A percentile compares a stretch with the other conserved stretches of the same genome.
phyloP scores from a whole-genome alignment of 35 echinoderm and acorn worm genomes.

The Amphiura filiformis region DNA sequence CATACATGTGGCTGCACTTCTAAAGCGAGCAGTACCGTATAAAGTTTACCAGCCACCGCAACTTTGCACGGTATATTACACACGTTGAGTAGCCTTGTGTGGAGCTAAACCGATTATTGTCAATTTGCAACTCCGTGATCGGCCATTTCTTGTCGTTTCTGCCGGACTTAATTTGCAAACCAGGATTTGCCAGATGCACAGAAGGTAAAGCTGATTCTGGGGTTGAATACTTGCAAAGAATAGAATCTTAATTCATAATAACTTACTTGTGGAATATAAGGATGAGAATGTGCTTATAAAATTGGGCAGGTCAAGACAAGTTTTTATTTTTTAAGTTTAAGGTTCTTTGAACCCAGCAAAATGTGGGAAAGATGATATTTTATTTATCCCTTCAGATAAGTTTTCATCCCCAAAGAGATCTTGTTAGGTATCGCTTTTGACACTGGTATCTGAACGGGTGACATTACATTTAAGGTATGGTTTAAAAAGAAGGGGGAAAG shows the following conservation, averaged over 20 bases:
- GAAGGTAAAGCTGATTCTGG: not conserved
- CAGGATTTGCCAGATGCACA: not conserved
- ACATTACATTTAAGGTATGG: too few species aligned
- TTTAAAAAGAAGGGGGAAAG: too few species aligned
- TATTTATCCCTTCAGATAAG: too few species aligned
- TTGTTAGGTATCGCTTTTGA: too few species aligned
- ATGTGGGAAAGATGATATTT: not conserved
- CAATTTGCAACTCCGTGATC: not conserved
- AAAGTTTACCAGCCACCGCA: not conserved
- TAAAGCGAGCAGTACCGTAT: not conserved
- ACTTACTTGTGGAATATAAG: not conserved
- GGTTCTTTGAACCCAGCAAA: not conserved
- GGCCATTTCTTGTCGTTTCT: not conserved
- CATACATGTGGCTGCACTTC: not conserved
- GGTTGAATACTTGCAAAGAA: not conserved
- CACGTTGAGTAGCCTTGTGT: not conserved
- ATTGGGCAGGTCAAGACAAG: not conserved
- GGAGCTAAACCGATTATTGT: not conserved
- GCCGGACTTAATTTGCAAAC: not conserved
- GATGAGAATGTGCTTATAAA: not conserved
- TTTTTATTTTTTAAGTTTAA: not conserved
- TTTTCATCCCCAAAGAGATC: too few species aligned
- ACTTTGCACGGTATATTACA: not conserved
- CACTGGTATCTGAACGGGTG: too few species aligned
- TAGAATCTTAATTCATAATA: not conserved